A percentile compares a stretch with the other conserved stretches of the same genome.
Conservation (phyloP, 2,888 invertebrate species). For the Augiades crinisus region DNA sequence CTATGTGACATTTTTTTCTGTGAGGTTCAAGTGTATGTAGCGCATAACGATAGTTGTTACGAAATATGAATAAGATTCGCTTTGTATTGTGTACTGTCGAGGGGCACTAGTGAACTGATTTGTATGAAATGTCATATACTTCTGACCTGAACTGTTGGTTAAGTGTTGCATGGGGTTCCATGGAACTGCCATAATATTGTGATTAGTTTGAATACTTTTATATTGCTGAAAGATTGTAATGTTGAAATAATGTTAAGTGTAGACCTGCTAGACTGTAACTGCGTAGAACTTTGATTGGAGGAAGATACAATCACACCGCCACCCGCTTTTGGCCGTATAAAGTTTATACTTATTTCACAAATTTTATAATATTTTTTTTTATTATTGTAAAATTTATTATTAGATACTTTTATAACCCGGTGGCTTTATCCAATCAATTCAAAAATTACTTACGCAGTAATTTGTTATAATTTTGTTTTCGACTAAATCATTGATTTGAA, state of each 20-base stretch:
- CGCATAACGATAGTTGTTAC: conserved; percentile 34
- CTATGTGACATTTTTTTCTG: conserved; percentile 69
- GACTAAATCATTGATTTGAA: conserved; percentile 76
- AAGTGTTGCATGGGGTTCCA: conserved; percentile 76
- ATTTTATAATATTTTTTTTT: conserved; percentile 47
- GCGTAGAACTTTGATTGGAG: conserved; percentile 71
- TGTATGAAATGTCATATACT: conserved; percentile 68
- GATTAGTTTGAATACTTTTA: conserved; percentile 81
- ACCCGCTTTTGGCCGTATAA: conserved; percentile 44
- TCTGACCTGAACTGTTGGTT: conserved; percentile 59
- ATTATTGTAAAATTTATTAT: conserved; percentile 36
- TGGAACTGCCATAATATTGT: conserved; percentile 78
- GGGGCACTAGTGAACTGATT: conserved; percentile 56
- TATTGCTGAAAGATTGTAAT: conserved; percentile 73
- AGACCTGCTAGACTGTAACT: conserved; percentile 76
- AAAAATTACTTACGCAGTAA: conserved; percentile 63
- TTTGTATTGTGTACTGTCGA: conserved; percentile 47
- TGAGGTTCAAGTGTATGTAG: conserved; percentile 52
- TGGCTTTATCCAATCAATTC: conserved; percentile 75
- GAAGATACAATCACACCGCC: conserved; percentile 50
- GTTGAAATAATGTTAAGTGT: conserved; percentile 73
- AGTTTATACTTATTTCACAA: conserved; percentile 46
- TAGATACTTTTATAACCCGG: conserved; percentile 39
- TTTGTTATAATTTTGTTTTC: conserved; percentile 77
- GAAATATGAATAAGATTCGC: conserved; percentile 49